Base-by-base conservation (phyloP, 2,113 vertebrate species). In the Corvus cornix region DNA sequence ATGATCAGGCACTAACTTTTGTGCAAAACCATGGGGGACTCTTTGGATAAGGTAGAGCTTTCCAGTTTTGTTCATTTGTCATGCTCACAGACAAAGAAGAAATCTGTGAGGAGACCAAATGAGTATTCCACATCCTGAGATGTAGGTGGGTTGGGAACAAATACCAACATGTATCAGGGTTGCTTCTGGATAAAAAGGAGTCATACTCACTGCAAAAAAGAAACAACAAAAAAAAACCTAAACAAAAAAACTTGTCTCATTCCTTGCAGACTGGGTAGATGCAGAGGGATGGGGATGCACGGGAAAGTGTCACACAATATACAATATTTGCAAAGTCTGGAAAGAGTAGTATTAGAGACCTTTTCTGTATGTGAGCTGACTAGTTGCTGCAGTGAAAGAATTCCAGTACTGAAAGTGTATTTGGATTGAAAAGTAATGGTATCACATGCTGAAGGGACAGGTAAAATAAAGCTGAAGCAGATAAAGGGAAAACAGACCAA, bases 191-290 rank as follows among this genome's bases (percentile, higher is more conserved):
- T 46, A 37, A 87, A 86, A 84, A 52, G 8, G 6, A 78, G 7
- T 27, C 0, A 0, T 31, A 46, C 2, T 53, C 18, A 39, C 23
- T 14, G 30, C 2, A 66, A 76, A 55, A 43, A 16, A 43, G 13
- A 16, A 43, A 13, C 41, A 43, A 17, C 6, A 43, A 43, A 43
- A 28, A 64, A 44, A 46, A 66, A n/a, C 21, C 14, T 16, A 30
- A 30, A n/a, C 27, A 33, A 60, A 70, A 26, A 19, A 23, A 2
- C 11, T 43, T 9, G 4, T 48, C 26, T 37, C 7, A 8, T 58
- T 87, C 14, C 28, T 58, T 27, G 7, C 24, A 53, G 51, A 26
- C 30, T 63, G 23, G 1, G 3, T 41, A 21, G 41, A 37, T 53
- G 10, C 10, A 58, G 37, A 69, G 16, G 27, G 22, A 58, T 35